These are phyloP conservation scores for Oryctolagus cuniculus DNA, from an alignment of 2,113 vertebrate species.

Conservation along the genomic window DNA sequence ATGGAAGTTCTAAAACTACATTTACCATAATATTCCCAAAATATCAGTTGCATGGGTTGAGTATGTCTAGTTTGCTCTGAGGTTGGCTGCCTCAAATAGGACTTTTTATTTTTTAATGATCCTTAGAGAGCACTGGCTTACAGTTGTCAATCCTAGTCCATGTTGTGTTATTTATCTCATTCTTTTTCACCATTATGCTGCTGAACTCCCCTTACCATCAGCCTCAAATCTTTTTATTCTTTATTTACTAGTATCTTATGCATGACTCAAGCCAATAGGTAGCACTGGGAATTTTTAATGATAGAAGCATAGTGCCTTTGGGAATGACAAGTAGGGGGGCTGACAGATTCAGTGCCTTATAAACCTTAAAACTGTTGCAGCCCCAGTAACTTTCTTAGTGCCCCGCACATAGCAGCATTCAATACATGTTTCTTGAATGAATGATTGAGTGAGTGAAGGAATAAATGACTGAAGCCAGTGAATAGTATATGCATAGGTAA, in stretches of 20 bases:
- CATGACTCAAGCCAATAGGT: conserved; percentile 26
- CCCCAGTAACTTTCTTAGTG: neutral
- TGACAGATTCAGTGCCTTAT: neutral
- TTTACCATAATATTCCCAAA: conserved; percentile 9
- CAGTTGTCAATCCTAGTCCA: neutral
- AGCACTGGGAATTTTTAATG: conserved; percentile 57
- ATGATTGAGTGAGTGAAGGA: neutral
- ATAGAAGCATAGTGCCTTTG: neutral
- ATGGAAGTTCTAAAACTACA: conserved; percentile 22
- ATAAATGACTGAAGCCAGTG: too few species aligned
- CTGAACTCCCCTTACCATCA: neutral
- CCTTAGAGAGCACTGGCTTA: neutral
- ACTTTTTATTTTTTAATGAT: conserved; percentile 74
- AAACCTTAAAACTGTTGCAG: neutral
- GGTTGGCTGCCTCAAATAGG: conserved; percentile 57
- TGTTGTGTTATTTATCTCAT: conserved; percentile 32
- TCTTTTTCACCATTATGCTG: neutral
- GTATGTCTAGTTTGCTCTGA: neutral
- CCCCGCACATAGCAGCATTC: neutral
- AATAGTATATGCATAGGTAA: neutral
- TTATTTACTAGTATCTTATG: conserved; percentile 15
- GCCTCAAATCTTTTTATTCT: conserved; percentile 26
- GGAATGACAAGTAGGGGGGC: neutral
- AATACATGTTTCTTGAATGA: neutral
- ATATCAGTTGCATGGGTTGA: neutral